These are phyloP conservation scores for Drosophila birchii DNA, from an alignment of 2,888 invertebrate species.

Conservation along the genomic window DNA sequence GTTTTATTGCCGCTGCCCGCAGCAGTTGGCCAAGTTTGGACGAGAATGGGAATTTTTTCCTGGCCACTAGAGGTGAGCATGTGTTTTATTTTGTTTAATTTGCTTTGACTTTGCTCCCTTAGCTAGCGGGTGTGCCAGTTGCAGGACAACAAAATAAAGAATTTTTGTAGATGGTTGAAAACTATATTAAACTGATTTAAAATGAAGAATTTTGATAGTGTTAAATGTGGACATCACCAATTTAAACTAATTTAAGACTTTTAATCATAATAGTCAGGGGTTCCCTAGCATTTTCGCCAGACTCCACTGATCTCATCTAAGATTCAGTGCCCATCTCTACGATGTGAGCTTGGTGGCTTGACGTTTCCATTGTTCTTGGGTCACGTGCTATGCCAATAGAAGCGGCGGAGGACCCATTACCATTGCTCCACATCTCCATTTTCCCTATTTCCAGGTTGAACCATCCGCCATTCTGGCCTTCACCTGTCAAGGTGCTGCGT, in stretches of 20 bases:
- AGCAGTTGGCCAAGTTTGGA: slow-evolving; percentile 44
- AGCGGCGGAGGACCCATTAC: slow-evolving; percentile 54
- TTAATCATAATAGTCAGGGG: not conserved
- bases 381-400: slow-evolving; percentile 59
- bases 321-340: slow-evolving; percentile 28
- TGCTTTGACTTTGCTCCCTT: slow-evolving; percentile 13
- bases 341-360: slow-evolving; percentile 5
- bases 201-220: not conserved
- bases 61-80: slow-evolving; percentile 40
- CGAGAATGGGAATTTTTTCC: slow-evolving; percentile 5
- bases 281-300: no score
- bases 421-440: slow-evolving; percentile 9
- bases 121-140: not conserved
- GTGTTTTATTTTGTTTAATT: slow-evolving; percentile 28
- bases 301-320: not conserved
- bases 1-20: slow-evolving; percentile 72
- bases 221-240: not conserved
- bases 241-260: not conserved
- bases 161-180: not conserved
- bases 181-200: not conserved
- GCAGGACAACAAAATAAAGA: slow-evolving; percentile 5
- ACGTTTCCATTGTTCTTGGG: slow-evolving; percentile 43
- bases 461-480: slow-evolving; percentile 1
- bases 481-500: slow-evolving; percentile 74
- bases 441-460: slow-evolving; percentile 1